A percentile compares a stretch with the other conserved stretches of the same genome.
Conservation (phyloP, 2,797 vertebrate genomes). For the Acridotheres tristis region DNA sequence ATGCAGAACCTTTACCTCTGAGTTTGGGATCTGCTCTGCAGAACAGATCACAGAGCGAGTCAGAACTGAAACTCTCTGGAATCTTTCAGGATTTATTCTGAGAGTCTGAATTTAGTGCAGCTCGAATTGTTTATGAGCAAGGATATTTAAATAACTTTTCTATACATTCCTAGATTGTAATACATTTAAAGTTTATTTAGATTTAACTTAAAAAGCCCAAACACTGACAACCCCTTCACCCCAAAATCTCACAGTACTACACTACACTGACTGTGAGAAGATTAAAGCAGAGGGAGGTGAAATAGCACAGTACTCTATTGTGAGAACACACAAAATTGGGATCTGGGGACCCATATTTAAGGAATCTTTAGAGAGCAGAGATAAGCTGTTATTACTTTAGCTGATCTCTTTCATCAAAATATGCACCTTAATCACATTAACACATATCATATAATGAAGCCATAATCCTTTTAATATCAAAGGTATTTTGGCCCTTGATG, state of each 20-base stretch:
- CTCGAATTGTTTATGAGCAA: background rate
- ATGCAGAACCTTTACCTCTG: background rate
- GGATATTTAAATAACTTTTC: background rate
- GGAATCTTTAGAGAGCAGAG: background rate
- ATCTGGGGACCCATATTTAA: background rate
- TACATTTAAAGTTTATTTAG: background rate
- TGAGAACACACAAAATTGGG: background rate
- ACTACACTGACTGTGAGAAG: background rate
- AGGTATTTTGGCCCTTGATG: background rate
- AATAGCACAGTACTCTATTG: background rate
- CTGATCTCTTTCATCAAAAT: background rate
- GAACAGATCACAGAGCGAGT: background rate
- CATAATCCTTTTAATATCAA: background rate
- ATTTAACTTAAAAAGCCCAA: background rate
- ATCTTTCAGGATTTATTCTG: background rate
- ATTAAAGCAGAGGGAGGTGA: background rate
- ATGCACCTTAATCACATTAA: background rate
- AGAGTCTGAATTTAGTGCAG: background rate
- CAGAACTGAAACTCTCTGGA: background rate
- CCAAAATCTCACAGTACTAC: background rate
- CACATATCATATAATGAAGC: background rate
- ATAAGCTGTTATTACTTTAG: background rate
- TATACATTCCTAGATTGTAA: background rate
- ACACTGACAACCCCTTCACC: background rate
- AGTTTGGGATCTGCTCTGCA: background rate